Evolutionary conservation across 1,140 invertebrate species (phyloP).

Genomic region (Apolygus lucorum): DNA sequence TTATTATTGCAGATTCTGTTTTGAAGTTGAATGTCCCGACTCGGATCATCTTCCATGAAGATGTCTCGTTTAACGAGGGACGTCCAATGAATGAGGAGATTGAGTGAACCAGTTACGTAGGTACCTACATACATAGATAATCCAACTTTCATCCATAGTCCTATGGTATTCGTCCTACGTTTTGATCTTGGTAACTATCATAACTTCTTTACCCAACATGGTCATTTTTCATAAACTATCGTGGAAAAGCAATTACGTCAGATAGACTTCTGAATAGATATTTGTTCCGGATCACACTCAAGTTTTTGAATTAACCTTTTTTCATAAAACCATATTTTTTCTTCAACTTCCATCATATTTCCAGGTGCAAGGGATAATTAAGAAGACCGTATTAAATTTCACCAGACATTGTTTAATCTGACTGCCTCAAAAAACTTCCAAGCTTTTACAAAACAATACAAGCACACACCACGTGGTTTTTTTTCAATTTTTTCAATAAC

Average conservation of each 20-base stretch:
- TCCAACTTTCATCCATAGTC: no score
- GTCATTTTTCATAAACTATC: neutral
- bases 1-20: no score
- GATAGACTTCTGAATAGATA: neutral
- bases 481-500: constrained; percentile 11
- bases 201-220: neutral
- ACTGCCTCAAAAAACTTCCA: constrained; percentile 53
- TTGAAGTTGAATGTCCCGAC: no score
- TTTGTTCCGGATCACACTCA: neutral
- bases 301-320: neutral
- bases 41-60: no score
- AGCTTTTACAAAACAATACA: constrained; percentile 45
- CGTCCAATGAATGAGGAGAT: no score
- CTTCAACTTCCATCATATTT: neutral
- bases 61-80: no score
- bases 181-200: no score
- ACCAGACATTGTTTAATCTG: constrained; percentile 62
- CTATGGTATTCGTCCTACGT: no score
- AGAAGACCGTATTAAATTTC: constrained; percentile 38
- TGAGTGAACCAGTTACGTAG: no score
- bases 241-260: neutral
- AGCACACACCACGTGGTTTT: constrained; percentile 33
- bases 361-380: neutral
- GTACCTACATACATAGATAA: no score
- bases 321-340: neutral